Base-by-base conservation (phyloP, 30 jellyfish, hydroid and myxozoan genomes). In the Cassiopea xamachana region DNA sequence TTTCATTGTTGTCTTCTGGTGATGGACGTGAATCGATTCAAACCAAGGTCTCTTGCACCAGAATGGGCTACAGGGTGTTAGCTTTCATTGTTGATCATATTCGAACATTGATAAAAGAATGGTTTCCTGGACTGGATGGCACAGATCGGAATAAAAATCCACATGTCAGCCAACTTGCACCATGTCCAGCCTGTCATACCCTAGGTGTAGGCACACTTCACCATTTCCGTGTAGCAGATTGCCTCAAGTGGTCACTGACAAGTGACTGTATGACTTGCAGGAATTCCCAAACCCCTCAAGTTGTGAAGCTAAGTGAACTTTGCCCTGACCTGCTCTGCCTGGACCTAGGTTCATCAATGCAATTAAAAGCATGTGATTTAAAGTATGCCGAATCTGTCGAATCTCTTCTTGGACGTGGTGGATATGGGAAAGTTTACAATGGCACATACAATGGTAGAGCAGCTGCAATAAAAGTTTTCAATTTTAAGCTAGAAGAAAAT, bases 91-190 rank as follows among this genome's bases (percentile, higher is more conserved):
- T 96, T 39, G 98, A 96, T 71, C 99, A 96, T 72, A 82, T 96
- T 60, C 88, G 98, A 17, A 96, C 99, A 18, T 88, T 96, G 79
- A 84, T 96, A 58, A 87, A 87, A 48, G 99, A 96, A 82, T 96
- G 99, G 99, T 96, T 86, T 73, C 97, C 98, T 17, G 98, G 98
- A 12, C 69, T 92, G 47, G 75, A 79, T 51, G 96, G 98, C 43
- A 77, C 88, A 43, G 92, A 94, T 81, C 98, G 98, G 1, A 58
- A 95, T 91, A 80, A 19, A 55, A 62, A 58, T 9, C 92, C 98
- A 1, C 74, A 89, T 62, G 96, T 94, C 1, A 64, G 55, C 50
- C 96, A 91, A 78, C 70, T 84, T 18, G 90, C 82, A 39, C 98
- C 98, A 6, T 96, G 99, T 72, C 98, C 99, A 2, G 55, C 89